Evolutionary conservation across 2,797 vertebrate species (phyloP), one percentile per base, ranked within the genome.

Genomic region (Aulostomus chinensis): DNA sequence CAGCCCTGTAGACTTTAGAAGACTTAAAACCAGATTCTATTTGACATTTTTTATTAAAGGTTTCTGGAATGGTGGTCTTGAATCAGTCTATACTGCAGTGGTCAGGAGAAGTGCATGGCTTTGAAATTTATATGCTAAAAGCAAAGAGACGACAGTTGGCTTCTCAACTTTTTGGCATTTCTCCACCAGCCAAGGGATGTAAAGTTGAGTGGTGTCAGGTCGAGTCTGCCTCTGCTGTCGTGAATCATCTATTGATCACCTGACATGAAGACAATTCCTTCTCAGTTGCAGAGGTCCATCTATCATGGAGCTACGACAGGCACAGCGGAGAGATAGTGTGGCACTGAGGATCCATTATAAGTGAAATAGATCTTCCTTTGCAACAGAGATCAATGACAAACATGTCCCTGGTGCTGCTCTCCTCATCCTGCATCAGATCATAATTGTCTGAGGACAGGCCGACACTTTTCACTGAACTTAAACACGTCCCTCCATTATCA

Each of bases 341-440:
- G 46, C 60, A 26, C 58, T 53, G 42, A 54, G 35, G 58, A 80
- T 76, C 74, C 60, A 85, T 81, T 80, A 81, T 28, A 74, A 68
- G 25, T 50, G 56, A 77, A 81, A 87, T 62, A 76, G 70, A 89
- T 83, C 42, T 85, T 76, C 68, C 37, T 54, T 24, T 60, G 69
- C 63, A 63, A 49, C 20, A 50, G 14, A 58, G 49, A 88, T 87
- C 78, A 43, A 86, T 86, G 52, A 59, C 54, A 54, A 56, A 55
- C 32, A 56, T 53, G 34, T 71, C 51, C 48, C 59, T 38, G 24
- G 32, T 15, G 45, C 58, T 58, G 39, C 41, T 41, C 3, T 11
- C 13, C 32, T 54, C 51, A 14, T 45, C 51, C 54, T 52, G 45
- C 54, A 29, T 57, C 7, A 5, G 37, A 68, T 60, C 52, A 53